phyloP scores from a whole-genome alignment of 2,888 invertebrate species.

The Agrotis segetum region DNA sequence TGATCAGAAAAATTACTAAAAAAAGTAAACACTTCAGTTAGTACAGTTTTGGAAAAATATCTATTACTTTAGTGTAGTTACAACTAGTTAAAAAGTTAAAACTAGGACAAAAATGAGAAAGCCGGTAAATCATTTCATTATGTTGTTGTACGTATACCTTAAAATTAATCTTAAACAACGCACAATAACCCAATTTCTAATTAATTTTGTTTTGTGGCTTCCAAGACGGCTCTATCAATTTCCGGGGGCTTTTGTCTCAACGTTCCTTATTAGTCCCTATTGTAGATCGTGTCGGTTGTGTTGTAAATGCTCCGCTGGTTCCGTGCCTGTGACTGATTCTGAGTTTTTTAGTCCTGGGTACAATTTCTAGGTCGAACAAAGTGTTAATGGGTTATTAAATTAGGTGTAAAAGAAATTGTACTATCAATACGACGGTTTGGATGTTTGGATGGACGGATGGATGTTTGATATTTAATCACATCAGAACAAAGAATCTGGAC shows the following conservation, averaged over 20 bases:
- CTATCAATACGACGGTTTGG: too few relatives aligned
- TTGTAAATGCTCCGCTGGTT: neutral
- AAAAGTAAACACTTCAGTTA: too few relatives aligned
- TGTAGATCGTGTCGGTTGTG: neutral
- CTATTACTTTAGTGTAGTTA: too few relatives aligned
- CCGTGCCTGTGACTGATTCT: too few relatives aligned
- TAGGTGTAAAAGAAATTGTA: too few relatives aligned
- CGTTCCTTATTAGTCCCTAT: neutral
- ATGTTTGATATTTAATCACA: too few relatives aligned
- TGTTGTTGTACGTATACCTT: neutral
- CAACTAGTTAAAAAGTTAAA: too few relatives aligned
- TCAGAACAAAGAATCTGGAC: too few relatives aligned
- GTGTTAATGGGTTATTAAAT: neutral
- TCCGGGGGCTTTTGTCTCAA: neutral
- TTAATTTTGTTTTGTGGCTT: neutral
- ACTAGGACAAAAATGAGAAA: neutral
- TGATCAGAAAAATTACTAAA: too few relatives aligned
- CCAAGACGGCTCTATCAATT: conserved; percentile 4
- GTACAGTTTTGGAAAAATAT: too few relatives aligned
- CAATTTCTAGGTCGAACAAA: neutral
- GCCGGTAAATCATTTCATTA: neutral
- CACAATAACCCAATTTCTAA: conserved; percentile 1
- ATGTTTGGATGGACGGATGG: too few relatives aligned
- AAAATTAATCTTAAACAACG: neutral
- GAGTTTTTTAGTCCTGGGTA: neutral